Base-by-base conservation (phyloP, 2,888 invertebrate genomes). In the Lydus trimaculatus region DNA sequence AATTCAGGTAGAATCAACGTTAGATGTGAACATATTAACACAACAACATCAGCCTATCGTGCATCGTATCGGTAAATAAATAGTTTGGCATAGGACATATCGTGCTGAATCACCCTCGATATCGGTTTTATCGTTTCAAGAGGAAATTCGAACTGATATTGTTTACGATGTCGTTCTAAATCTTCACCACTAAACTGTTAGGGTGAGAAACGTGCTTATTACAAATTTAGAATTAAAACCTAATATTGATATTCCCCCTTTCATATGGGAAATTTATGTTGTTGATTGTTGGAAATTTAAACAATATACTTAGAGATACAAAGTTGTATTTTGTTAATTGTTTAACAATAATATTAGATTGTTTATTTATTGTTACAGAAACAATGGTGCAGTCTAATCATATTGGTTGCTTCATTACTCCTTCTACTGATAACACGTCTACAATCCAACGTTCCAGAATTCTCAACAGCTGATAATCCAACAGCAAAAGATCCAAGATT, bases 381-480 rank as follows among this genome's bases (percentile, higher is more conserved):
- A 83, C 92, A 93, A 66, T 88, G 90, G 85, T 89, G 91, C 64
- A 94, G 94, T 77, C 86, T 93, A 72, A 88, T 90, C 73, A 88
- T 93, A 61, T 85, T 96, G 65, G 88, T 88, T 5, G 87, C 90
- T 20, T 91, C 93, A 9, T 89, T 93, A 13, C 86, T 90, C 25
- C 88, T 91, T 15, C 88, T 96, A 72, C 86, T 95, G 36, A 89
- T 91, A 75, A 91, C 94, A 81, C 90, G 98, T 58, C 86, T 97
- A 71, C 91, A 92, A 78, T 94, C 95, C 77, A 91, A 91, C 64
- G 90, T 88, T 9, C 94, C 94, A 4, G 90, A 92, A 74, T 98
- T 98, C 85, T 95, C 98, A 61, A 92, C 94, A 48, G 96, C 97
- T 6, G 98, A 98, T 88, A 99, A 98, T 87, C 98, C 98, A 0